Evolutionary conservation across 2,888 invertebrate genomes (phyloP).

Genomic region (Drosophila austrosaltans): DNA sequence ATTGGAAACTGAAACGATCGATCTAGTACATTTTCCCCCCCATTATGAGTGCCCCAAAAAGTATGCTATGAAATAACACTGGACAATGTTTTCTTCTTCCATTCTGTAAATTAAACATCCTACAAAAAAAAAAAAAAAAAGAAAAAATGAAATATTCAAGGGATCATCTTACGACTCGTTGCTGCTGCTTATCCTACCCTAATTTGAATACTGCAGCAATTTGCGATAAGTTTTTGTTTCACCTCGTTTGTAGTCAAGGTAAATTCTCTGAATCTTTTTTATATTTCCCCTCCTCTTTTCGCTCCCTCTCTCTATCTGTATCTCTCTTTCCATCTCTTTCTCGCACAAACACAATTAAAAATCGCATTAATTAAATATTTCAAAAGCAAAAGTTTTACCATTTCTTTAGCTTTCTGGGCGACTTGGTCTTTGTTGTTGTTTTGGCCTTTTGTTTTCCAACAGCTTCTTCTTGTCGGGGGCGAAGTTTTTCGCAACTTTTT

Average conservation of each 20-base stretch:
- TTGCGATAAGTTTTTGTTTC: slow-evolving; percentile 51
- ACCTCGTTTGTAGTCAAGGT: slow-evolving; percentile 17
- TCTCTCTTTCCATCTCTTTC: slow-evolving; percentile 1
- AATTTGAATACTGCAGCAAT: slow-evolving; percentile 22
- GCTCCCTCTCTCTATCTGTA: neutral
- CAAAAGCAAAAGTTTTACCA: slow-evolving; percentile 73
- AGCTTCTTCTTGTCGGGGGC: slow-evolving; percentile 33
- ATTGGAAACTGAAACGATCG: neutral
- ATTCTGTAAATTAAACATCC: no score
- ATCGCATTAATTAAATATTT: slow-evolving; percentile 79
- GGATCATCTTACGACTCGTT: no score
- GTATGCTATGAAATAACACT: no score
- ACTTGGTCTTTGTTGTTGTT: slow-evolving; percentile 49
- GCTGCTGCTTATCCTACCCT: neutral
- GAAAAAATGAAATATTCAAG: no score
- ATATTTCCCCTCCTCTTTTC: neutral
- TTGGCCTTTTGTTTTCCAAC: slow-evolving; percentile 62
- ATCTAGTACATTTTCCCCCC: neutral
- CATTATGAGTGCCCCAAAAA: no score
- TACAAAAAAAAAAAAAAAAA: no score
- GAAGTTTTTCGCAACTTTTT: slow-evolving; percentile 71
- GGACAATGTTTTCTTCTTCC: no score
- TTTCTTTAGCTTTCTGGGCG: slow-evolving; percentile 72
- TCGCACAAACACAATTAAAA: slow-evolving; percentile 72
- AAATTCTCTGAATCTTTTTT: slow-evolving; percentile 10